phyloP scores from a whole-genome alignment of 2,797 vertebrate genomes.

The Labroides dimidiatus region DNA sequence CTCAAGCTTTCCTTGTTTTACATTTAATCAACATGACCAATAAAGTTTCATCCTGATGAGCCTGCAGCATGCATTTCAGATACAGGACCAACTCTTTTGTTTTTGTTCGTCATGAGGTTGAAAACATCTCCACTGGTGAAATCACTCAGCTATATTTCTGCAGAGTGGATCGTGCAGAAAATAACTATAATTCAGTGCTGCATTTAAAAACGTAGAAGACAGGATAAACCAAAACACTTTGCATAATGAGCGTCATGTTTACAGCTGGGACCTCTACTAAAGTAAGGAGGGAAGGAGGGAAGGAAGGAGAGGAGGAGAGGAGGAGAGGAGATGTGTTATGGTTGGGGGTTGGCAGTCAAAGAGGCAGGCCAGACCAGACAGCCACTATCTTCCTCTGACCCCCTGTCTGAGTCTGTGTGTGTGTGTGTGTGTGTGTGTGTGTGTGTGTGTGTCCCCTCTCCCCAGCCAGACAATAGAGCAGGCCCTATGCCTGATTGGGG shows the following conservation, averaged over 20 bases:
- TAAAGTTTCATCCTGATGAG: not conserved
- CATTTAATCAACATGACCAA: not conserved
- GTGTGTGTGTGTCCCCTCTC: slow-evolving; percentile 53
- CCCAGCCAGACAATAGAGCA: slow-evolving; percentile 74
- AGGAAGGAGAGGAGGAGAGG: not conserved
- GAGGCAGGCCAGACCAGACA: slow-evolving; percentile 70
- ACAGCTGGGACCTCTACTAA: slow-evolving; percentile 45
- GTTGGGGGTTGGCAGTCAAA: slow-evolving; percentile 70
- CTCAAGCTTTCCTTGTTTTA: not conserved
- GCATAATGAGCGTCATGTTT: slow-evolving; percentile 45
- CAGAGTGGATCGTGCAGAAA: slow-evolving; percentile 15
- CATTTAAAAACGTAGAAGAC: slow-evolving; percentile 40
- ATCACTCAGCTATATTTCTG: not conserved
- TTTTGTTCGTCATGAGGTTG: no score
- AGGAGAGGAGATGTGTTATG: slow-evolving; percentile 37
- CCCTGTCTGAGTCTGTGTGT: slow-evolving; percentile 57
- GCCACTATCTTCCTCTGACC: slow-evolving; percentile 67
- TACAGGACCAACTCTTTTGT: not conserved
- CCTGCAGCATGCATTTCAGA: not conserved
- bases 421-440: slow-evolving; percentile 45
- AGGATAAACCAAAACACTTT: slow-evolving; percentile 42
- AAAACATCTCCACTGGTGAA: no score
- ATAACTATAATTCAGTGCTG: slow-evolving; percentile 8
- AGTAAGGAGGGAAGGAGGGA: slow-evolving; percentile 3
- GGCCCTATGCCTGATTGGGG: slow-evolving; percentile 79